Conservation (phyloP, 1,140 invertebrate species). For the Macrosteles quadrilineatus region DNA sequence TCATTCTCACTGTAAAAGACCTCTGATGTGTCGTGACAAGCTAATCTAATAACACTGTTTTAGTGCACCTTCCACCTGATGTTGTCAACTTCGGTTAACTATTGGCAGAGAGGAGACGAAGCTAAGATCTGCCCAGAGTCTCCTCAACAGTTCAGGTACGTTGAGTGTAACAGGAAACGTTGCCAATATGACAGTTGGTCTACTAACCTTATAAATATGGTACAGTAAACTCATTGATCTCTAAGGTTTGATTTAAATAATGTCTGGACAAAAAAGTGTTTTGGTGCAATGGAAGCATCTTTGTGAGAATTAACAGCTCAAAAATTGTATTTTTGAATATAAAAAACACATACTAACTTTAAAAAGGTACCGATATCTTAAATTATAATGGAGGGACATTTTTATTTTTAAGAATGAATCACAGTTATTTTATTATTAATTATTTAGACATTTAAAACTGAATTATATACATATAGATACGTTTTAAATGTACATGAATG, state of each 20-base stretch:
- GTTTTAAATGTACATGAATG: no score
- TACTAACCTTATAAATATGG: not conserved
- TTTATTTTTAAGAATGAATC: no score
- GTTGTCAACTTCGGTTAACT: constrained; percentile 69
- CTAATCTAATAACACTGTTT: no score
- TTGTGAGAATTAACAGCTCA: not conserved
- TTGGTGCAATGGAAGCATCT: not conserved
- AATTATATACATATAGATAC: no score
- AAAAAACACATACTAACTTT: no score
- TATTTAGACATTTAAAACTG: no score
- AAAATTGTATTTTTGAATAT: no score
- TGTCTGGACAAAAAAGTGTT: not conserved
- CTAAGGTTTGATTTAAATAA: not conserved
- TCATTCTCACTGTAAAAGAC: no score
- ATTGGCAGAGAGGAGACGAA: constrained; percentile 64
- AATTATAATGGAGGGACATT: no score
- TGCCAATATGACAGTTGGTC: not conserved
- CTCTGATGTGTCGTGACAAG: no score
- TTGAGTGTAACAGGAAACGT: not conserved
- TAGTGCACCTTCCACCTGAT: constrained; percentile 76
- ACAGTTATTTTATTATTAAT: no score
- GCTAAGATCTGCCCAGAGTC: constrained; percentile 39
- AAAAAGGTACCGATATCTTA: no score
- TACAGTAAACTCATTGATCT: not conserved
- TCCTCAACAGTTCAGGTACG: constrained; percentile 34